phyloP scores from a whole-genome alignment of 2,113 vertebrate species.

The Oplegnathus fasciatus region DNA sequence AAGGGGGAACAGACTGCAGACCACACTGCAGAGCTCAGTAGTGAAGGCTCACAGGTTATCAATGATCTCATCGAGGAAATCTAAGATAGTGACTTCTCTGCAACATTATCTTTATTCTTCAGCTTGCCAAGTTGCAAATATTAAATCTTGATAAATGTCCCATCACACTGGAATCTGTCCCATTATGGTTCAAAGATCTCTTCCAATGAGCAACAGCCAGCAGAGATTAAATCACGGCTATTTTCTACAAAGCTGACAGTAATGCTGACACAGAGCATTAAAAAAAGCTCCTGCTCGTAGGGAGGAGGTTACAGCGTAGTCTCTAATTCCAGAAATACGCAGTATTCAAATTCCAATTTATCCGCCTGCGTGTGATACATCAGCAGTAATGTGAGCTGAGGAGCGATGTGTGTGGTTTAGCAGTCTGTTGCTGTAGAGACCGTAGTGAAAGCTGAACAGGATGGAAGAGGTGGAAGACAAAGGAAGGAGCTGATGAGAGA shows the following conservation, averaged over 20 bases:
- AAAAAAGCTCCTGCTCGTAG: slow-evolving; percentile 3
- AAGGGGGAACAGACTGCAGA: slow-evolving; percentile 54
- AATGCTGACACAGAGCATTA: slow-evolving; percentile 40
- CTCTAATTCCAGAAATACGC: slow-evolving; percentile 30
- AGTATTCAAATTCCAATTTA: slow-evolving; percentile 22
- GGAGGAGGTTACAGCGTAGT: neutral
- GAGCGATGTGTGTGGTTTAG: slow-evolving; percentile 47
- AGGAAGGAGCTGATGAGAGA: slow-evolving; percentile 61
- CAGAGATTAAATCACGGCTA: slow-evolving; percentile 37
- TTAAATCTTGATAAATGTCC: slow-evolving; percentile 26
- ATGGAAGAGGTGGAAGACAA: slow-evolving; percentile 68
- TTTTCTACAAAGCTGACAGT: slow-evolving; percentile 16
- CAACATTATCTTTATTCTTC: slow-evolving; percentile 2
- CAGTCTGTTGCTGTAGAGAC: slow-evolving; percentile 58
- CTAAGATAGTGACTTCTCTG: neutral
- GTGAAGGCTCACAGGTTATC: slow-evolving; percentile 13
- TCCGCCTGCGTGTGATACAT: neutral
- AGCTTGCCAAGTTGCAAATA: slow-evolving; percentile 27
- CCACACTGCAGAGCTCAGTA: slow-evolving; percentile 30
- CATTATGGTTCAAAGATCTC: slow-evolving; percentile 37
- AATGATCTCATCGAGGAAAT: neutral
- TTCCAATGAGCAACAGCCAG: slow-evolving; percentile 5
- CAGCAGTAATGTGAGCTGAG: slow-evolving; percentile 29
- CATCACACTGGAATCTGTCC: neutral
- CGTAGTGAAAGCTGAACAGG: slow-evolving; percentile 60